These are phyloP conservation scores for Diachasma alloeum DNA, from an alignment of 1,140 invertebrate species.

Conservation along the genomic window DNA sequence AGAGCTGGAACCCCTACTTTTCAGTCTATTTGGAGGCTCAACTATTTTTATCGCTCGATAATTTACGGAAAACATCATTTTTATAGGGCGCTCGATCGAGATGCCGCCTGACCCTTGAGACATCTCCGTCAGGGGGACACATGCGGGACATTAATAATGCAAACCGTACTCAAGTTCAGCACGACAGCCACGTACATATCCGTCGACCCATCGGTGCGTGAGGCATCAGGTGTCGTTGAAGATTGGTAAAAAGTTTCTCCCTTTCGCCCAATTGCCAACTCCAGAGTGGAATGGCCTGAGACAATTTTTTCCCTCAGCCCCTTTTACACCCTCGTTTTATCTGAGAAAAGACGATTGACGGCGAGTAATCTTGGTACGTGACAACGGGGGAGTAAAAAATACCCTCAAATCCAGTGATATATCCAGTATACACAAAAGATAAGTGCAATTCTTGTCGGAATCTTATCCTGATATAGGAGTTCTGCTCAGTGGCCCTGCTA, in stretches of 20 bases:
- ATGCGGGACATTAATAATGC: slow-evolving; percentile 32
- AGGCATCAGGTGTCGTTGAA: slow-evolving; percentile 22
- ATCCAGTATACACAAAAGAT: slow-evolving; percentile 33
- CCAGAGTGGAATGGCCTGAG: slow-evolving; percentile 15
- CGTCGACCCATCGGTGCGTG: not conserved
- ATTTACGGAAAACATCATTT: not conserved
- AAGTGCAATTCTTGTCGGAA: slow-evolving; percentile 28
- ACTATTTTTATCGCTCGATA: not conserved
- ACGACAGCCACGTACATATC: slow-evolving; percentile 29
- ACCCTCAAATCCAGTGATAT: slow-evolving; percentile 37
- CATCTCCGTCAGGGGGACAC: slow-evolving; percentile 4
- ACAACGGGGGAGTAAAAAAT: slow-evolving; percentile 17
- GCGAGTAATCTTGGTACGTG: slow-evolving; percentile 11
- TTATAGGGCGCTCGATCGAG: not conserved
- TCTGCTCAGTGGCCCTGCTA: not conserved
- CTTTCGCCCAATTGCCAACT: slow-evolving; percentile 1
- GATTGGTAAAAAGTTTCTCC: slow-evolving; percentile 5
- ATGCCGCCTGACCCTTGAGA: not conserved
- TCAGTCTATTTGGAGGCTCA: not conserved
- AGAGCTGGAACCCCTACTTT: slow-evolving; percentile 20
- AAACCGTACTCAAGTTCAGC: slow-evolving; percentile 27
- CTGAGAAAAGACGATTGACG: not conserved
- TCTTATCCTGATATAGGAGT: slow-evolving; percentile 35
- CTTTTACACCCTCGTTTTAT: slow-evolving; percentile 9
- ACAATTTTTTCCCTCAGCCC: slow-evolving; percentile 21